Evolutionary conservation across 2,113 vertebrate genomes (phyloP).

Genomic region (human (Homo sapiens)): DNA sequence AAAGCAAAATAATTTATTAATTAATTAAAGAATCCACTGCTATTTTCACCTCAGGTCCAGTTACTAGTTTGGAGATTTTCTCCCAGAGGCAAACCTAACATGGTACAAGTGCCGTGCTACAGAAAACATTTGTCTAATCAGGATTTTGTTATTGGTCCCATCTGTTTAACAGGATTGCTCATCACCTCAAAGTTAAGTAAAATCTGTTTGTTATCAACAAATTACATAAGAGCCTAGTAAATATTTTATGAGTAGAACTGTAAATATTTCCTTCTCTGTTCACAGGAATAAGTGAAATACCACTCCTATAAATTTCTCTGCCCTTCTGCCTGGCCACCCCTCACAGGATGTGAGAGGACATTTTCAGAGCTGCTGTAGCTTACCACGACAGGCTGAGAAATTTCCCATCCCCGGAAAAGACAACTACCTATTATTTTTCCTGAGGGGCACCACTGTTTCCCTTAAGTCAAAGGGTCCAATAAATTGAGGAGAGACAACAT

Average conservation of each 20-base stretch:
- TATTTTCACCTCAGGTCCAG: neutral
- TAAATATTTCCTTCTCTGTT: conserved; percentile 55
- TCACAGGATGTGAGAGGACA: neutral
- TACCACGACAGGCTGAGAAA: neutral
- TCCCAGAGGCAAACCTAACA: neutral
- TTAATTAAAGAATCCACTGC: neutral
- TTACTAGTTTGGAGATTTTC: neutral
- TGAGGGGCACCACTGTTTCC: neutral
- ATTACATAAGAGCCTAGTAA: conserved; percentile 64
- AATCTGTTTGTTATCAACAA: conserved; percentile 84
- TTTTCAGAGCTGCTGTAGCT: neutral
- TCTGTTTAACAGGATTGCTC: conserved; percentile 82
- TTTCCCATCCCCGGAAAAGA: neutral
- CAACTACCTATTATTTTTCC: neutral
- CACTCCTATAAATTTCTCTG: neutral
- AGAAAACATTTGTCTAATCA: conserved; percentile 76
- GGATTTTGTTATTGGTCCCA: conserved; percentile 80
- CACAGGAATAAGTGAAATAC: neutral
- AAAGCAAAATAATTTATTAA: neutral
- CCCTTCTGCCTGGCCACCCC: neutral
- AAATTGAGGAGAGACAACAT: neutral
- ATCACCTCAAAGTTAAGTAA: conserved; percentile 82
- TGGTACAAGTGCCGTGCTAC: neutral
- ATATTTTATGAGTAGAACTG: conserved; percentile 64
- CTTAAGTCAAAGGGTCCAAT: neutral